Evolutionary conservation across 2,888 invertebrate species (phyloP).

Genomic region (Plutella xylostella): DNA sequence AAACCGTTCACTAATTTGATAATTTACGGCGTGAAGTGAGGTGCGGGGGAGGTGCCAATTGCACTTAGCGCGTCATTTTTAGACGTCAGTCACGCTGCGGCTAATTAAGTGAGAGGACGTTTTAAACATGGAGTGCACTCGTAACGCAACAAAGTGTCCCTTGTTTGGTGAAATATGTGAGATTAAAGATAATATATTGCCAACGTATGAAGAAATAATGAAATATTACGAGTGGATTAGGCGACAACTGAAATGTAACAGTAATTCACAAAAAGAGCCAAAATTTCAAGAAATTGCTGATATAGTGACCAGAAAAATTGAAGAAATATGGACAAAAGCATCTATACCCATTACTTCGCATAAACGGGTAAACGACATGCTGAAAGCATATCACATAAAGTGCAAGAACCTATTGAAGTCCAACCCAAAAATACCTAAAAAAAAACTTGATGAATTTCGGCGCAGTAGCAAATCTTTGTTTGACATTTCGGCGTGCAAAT

Average conservation of each 20-base stretch:
- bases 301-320: conserved; percentile 10
- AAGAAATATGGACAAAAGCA: conserved; percentile 15
- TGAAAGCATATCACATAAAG: conserved; percentile 17
- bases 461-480: conserved; percentile 12
- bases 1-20: background rate
- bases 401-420: conserved; percentile 15
- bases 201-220: conserved; percentile 18
- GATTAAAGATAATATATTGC: conserved; percentile 15
- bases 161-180: conserved; percentile 16
- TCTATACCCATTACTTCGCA: conserved; percentile 13
- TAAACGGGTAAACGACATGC: conserved; percentile 13
- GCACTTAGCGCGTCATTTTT: background rate
- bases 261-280: conserved; percentile 15
- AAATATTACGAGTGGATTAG: conserved; percentile 17
- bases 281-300: conserved; percentile 11
- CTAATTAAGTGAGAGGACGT: background rate
- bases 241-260: conserved; percentile 9
- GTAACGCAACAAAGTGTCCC: conserved; percentile 12
- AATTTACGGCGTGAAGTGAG: background rate
- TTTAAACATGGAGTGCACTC: conserved; percentile 12
- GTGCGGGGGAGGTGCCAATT: background rate
- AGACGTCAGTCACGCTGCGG: background rate
- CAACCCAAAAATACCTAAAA: too few relatives aligned
- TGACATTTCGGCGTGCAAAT: conserved; percentile 17
- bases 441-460: too few relatives aligned